Conservation (phyloP, 37 sponge, comb jelly and placozoan species). For the Chondrilla cf. caribensis region DNA sequence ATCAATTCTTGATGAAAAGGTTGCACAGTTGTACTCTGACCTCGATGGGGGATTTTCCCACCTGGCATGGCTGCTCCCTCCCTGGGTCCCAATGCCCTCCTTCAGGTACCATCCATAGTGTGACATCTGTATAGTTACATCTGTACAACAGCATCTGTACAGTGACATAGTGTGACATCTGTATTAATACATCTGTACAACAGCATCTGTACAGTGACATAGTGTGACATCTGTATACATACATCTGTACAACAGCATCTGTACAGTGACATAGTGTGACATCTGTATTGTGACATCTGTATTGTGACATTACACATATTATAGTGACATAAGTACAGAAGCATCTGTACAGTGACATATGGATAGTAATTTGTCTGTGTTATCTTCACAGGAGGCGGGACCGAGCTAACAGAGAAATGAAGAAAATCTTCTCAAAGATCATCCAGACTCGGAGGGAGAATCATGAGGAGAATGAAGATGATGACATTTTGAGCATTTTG, state of each 20-base stretch:
- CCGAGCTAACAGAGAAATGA: constrained; percentile 63
- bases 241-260: not conserved
- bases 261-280: not conserved
- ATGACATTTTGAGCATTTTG: constrained; percentile 65
- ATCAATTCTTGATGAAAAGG: constrained; percentile 60
- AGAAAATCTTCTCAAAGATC: constrained; percentile 59
- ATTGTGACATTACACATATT: not conserved
- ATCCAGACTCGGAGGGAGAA: constrained; percentile 49
- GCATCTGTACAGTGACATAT: not conserved
- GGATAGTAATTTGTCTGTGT: not conserved
- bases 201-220: no score
- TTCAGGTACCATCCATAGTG: constrained; percentile 66
- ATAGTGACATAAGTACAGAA: no score
- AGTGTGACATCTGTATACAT: not conserved
- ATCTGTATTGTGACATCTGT: not conserved
- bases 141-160: no score
- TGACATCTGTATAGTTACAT: no score
- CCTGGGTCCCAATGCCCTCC: constrained; percentile 85
- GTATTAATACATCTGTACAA: no score
- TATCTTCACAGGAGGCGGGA: constrained; percentile 57
- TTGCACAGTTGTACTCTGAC: constrained; percentile 80
- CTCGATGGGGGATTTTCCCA: constrained; percentile 82
- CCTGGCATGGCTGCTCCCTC: constrained; percentile 84
- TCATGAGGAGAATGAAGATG: constrained; percentile 34
- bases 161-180: not conserved